A percentile compares a stretch with the other conserved stretches of the same genome.
phyloP scores from a whole-genome alignment of 2,797 vertebrate genomes.

The Epinephelus coioides region DNA sequence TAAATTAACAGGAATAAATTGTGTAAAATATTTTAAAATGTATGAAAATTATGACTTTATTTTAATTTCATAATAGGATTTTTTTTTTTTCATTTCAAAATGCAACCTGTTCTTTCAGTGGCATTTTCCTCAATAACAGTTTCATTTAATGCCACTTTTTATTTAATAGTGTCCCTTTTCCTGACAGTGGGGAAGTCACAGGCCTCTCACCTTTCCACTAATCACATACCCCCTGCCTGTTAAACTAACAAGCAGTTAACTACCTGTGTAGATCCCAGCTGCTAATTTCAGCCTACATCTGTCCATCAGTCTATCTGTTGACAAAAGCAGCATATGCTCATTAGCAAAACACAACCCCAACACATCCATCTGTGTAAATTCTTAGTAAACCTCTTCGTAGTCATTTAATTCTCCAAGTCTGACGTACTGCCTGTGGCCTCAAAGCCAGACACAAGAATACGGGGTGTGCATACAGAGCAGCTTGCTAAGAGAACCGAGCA shows the following conservation, averaged over 20 bases:
- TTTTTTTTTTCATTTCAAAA: background rate
- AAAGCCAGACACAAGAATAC: slow-evolving; percentile 20
- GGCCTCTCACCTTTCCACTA: background rate
- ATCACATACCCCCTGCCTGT: slow-evolving; percentile 1
- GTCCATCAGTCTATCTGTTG: slow-evolving; percentile 49
- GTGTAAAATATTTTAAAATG: too few species aligned
- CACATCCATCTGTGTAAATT: slow-evolving; percentile 51
- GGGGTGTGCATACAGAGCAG: slow-evolving; percentile 7
- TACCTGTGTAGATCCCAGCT: slow-evolving; percentile 23
- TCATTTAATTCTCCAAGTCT: slow-evolving; percentile 20
- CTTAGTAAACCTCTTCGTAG: slow-evolving; percentile 19
- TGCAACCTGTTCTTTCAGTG: background rate
- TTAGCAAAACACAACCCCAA: slow-evolving; percentile 48
- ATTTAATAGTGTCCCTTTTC: background rate
- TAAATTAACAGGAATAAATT: too few species aligned
- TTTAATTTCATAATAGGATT: background rate
- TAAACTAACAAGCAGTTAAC: background rate
- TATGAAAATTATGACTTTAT: too few species aligned
- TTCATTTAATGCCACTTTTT: background rate
- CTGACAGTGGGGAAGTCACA: background rate
- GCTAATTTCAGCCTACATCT: slow-evolving; percentile 35
- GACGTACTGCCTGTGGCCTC: slow-evolving; percentile 22
- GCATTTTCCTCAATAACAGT: background rate
- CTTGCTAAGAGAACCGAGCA: slow-evolving; percentile 51
- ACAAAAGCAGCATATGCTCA: slow-evolving; percentile 54